Conservation (phyloP, 2,113 vertebrate genomes). For the Notarius quadriscutis region DNA sequence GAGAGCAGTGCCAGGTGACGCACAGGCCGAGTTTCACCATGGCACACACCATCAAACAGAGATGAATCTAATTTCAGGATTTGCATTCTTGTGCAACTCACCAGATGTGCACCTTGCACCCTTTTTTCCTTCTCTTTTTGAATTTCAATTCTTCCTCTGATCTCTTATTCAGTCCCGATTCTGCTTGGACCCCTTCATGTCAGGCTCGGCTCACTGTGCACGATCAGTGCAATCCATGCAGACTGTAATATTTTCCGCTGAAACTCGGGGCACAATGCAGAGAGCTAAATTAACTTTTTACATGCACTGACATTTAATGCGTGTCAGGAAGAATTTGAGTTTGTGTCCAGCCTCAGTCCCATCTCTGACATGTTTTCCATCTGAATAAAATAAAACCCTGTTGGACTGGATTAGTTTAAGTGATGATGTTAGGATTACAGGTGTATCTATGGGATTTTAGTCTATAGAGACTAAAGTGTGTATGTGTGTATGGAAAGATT, state of each 20-base stretch:
- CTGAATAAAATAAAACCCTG: not conserved
- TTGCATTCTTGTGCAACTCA: conserved; percentile 13
- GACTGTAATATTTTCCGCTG: conserved; percentile 47
- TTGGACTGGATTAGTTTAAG: not conserved
- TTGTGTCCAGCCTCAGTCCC: not conserved
- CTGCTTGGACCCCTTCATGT: conserved; percentile 57
- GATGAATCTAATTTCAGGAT: conserved; percentile 11
- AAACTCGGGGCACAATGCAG: conserved; percentile 67
- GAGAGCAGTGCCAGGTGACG: conserved; percentile 33
- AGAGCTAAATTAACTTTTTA: not conserved
- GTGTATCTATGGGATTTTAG: not conserved
- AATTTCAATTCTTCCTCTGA: conserved; percentile 34
- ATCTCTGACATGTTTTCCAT: not conserved
- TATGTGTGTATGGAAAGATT: not conserved
- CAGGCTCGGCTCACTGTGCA: conserved; percentile 62
- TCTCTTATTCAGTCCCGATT: conserved; percentile 71
- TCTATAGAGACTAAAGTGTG: not conserved
- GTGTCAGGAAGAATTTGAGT: not conserved
- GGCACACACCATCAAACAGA: conserved; percentile 28
- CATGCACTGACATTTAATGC: not conserved
- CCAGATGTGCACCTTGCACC: conserved; percentile 37
- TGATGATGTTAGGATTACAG: not conserved
- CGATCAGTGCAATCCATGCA: conserved; percentile 62
- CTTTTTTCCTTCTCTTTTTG: conserved; percentile 39
- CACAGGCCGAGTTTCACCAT: conserved; percentile 2